Evolutionary conservation across 2,113 vertebrate species (phyloP).

Genomic region (Antechinus stuartii): DNA sequence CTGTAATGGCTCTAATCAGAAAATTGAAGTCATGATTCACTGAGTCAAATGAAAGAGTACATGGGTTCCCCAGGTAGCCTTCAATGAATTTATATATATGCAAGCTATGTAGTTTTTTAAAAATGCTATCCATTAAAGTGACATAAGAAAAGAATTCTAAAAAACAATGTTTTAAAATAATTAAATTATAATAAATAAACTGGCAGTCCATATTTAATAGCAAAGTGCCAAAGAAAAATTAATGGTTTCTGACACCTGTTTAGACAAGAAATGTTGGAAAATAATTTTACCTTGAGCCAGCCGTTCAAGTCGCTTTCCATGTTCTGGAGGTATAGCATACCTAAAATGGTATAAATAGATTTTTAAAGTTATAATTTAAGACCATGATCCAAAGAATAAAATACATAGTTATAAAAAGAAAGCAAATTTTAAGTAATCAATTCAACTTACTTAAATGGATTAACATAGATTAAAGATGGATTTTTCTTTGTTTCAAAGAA

Average conservation of each 20-base stretch:
- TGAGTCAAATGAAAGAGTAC: neutral
- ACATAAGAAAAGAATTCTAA: neutral
- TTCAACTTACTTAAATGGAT: constrained; percentile 1
- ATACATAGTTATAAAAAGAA: neutral
- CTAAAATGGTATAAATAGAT: constrained; percentile 85
- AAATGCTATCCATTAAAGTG: neutral
- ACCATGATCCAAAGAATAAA: constrained; percentile 29
- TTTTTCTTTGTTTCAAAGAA: neutral
- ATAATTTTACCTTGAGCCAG: constrained; percentile 92
- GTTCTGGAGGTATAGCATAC: constrained; percentile 97
- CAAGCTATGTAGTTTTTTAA: neutral
- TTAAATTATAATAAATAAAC: constrained; percentile 36
- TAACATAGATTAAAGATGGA: neutral
- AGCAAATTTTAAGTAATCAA: constrained; percentile 37
- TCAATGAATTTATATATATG: neutral
- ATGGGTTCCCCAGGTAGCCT: neutral
- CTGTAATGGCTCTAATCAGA: neutral
- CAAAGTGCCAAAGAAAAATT: constrained; percentile 37
- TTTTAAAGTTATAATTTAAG: constrained; percentile 60
- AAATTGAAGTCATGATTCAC: neutral
- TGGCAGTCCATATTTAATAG: neutral
- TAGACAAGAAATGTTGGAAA: constrained; percentile 57
- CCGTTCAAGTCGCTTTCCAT: constrained; percentile 96
- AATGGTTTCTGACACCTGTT: constrained; percentile 19
- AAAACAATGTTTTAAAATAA: constrained; percentile 42